Evolutionary conservation across 2,113 vertebrate species (phyloP), one percentile per base, ranked within the genome.

Genomic region (Psammodynastes pulverulentus): DNA sequence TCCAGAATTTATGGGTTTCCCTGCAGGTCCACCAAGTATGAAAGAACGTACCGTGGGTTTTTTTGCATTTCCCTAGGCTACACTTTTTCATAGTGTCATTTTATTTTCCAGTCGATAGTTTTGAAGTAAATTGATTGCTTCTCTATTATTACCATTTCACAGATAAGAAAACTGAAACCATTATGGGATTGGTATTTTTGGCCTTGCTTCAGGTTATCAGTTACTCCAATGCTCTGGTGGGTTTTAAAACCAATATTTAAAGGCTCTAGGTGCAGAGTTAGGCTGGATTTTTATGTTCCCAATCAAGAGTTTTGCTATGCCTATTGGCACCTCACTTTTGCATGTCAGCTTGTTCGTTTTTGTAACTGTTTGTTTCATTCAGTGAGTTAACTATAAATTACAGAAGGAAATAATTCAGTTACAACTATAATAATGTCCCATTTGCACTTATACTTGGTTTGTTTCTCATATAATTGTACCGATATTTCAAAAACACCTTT

Each of bases 221-320:
- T 8, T 4, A 84, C 10, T 84, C 6, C 48, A 45, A 45, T 79
- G 24, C 17, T 54, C 10, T 49, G 43, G 24, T 84, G 72, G 52
- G 52, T 34, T 88, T 89, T 84, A 3, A 92, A 48, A 29, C 62
- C 49, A 88, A 9, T 43, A 46, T 88, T 89, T 24, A 43, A 92
- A 15, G 9, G 29, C 17, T 17, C 1, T 67, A 62, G 29, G 89
- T 48, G 52, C 67, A 24, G 89, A 79, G 34, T 88, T 56, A 46
- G 79, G 1, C 56, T 93, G 7, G 90, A 5, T 93, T 24, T 92
- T 94, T 62, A 52, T 91, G 85, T 79, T 45, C 1, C 10, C 34
- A 45, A 34, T 23, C 9, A 46, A 86, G 10, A 24, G 4, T 79
- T 29, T 29, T 93, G 0, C 5, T 91, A 94, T 62, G 90, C n/a